These are phyloP conservation scores for Artemisiospiza belli DNA, from an alignment of 2,113 vertebrate species.

Conservation along the genomic window DNA sequence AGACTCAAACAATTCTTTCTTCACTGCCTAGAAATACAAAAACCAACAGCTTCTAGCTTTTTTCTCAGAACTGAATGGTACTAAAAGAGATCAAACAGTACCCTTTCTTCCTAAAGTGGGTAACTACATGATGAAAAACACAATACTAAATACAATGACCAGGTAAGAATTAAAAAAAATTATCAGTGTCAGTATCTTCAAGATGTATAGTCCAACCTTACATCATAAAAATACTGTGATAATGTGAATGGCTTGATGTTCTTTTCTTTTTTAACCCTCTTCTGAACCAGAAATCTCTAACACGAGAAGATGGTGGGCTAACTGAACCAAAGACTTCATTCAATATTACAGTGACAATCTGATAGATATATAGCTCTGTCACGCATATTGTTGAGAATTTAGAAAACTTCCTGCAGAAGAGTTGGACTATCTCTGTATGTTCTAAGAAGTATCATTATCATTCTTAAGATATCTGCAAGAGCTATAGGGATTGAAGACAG, in stretches of 20 bases:
- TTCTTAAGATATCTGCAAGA: neutral
- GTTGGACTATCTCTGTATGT: neutral
- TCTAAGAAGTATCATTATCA: neutral
- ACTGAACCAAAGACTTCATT: neutral
- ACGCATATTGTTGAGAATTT: neutral
- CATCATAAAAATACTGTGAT: neutral
- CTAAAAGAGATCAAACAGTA: neutral
- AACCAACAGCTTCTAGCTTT: neutral
- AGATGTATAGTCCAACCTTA: neutral
- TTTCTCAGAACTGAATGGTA: neutral
- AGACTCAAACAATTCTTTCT: neutral
- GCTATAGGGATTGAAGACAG: neutral
- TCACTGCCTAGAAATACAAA: neutral
- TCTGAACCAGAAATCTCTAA: neutral
- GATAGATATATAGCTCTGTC: neutral
- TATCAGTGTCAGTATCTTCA: neutral
- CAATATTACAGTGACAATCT: neutral
- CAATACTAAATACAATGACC: neutral
- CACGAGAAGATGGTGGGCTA: neutral
- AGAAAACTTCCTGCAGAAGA: neutral
- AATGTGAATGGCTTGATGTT: neutral
- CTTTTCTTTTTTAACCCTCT: neutral
- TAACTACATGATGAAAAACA: neutral
- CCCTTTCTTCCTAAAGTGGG: neutral
- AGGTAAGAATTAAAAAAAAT: neutral